A percentile compares a stretch with the other conserved stretches of the same genome.
phyloP scores from a whole-genome alignment of 2,888 invertebrate genomes.

The Hanleya hanleyi region DNA sequence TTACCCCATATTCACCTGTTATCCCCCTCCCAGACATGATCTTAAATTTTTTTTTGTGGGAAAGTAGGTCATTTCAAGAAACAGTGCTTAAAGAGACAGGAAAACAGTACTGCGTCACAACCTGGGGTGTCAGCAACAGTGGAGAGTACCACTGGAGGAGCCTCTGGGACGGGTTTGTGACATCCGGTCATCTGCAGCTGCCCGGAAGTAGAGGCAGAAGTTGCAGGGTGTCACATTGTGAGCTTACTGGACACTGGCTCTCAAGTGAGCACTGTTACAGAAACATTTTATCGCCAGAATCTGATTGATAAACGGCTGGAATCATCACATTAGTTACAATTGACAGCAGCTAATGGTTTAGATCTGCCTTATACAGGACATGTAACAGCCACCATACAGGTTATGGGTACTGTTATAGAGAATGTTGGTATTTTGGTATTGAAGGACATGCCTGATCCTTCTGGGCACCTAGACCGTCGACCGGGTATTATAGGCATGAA shows the following conservation, averaged over 20 bases:
- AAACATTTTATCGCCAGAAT: background rate
- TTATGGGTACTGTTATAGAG: background rate
- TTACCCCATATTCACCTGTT: too few relatives aligned
- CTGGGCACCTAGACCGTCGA: background rate
- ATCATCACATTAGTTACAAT: background rate
- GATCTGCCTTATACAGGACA: background rate
- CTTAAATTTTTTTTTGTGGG: too few relatives aligned
- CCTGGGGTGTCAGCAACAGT: too few relatives aligned
- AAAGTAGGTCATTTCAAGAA: too few relatives aligned
- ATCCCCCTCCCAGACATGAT: too few relatives aligned
- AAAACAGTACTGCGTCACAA: too few relatives aligned
- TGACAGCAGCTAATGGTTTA: background rate
- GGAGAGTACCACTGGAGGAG: too few relatives aligned
- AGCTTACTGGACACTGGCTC: background rate
- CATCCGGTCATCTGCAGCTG: background rate
- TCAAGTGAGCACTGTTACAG: background rate
- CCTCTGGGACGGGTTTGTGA: background rate
- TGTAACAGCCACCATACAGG: background rate
- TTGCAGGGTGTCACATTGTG: background rate
- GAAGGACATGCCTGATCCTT: too few relatives aligned
- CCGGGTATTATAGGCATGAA: background rate
- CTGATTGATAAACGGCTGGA: background rate
- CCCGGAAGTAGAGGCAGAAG: background rate
- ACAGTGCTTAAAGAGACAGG: too few relatives aligned
- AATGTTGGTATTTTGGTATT: background rate